Evolutionary conservation across 37 sponge, comb jelly and placozoan species (phyloP), one percentile per base, ranked within the genome.

Genomic region (Sycon ciliatum): DNA sequence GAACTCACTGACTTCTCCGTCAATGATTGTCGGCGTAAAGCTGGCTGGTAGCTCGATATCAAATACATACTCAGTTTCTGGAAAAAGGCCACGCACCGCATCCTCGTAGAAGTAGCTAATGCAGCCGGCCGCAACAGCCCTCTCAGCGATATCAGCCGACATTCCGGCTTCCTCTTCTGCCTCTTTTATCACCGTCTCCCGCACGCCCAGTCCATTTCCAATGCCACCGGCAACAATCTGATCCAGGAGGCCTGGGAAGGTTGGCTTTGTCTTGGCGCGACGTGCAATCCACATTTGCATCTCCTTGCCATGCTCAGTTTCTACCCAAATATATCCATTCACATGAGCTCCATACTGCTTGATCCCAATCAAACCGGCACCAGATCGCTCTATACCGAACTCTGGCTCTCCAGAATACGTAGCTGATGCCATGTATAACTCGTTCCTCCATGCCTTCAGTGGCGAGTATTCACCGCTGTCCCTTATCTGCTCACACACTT

Each of bases 1-100:
- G 62, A 70, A 81, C 39, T 78, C 69, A 24, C 39, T 77, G 36
- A 86, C 82, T 73, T 86, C 86, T 1, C 79, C 82, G 35, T 86
- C 86, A 7, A 35, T 34, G n/a, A 74, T 72, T 23, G 28, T 29
- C n/a, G 86, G 86, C 33, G 69, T 64, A 62, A 86, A 86, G 71
- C 81, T 82, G 6, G n/a, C 30, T 13, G 86, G 82, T 3, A 86
- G 29, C 68, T 86, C 82, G 53, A 86, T 57, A 39, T 86, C 86
- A 65, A 76, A 86, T 18, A 86, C 61, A 73, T 78, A 86, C 56
- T 78, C 71, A 6, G 83, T 81, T 56, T 86, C 82, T 16, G 78
- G 86, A 13, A 61, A 39, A 20, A 73, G 30, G 5, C 82, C 82
- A 39, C 77, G 58, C n/a, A n/a, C n/a, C 16, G 20, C 71, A 66